Base-by-base conservation (phyloP, 2,888 invertebrate species). In the Trichopoda pennipes region DNA sequence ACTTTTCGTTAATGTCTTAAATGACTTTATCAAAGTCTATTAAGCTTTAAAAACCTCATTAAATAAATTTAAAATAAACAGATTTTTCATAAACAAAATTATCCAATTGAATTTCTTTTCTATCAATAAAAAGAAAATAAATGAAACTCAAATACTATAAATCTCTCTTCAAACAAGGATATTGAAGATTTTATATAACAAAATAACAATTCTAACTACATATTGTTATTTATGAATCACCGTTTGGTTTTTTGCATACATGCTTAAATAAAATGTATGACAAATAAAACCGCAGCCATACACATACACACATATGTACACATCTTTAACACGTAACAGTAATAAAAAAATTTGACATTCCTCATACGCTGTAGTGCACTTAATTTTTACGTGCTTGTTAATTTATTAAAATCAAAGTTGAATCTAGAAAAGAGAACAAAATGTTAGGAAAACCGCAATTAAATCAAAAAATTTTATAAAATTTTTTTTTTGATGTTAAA, bases 301-400 rank as follows among this genome's bases (percentile, higher is more conserved):
- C 2, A 28, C 3, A 28, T 6, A 28, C 28, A 28, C n/a, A n/a
- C n/a, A n/a, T n/a, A n/a, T n/a, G n/a, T n/a, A 35, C n/a, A 21
- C 55, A 32, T 2, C 12, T 35, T 23, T 10, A 1, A 35, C 55
- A 28, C 61, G 44, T 42, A 73, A 44, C 19, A 53, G 53, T 63
- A 63, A 69, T 76, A 69, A 53, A 47, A 47, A 55, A 69, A 55
- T 61, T 44, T 53, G 44, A 38, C 47, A 63, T 56, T 28, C 1
- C 61, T 63, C 63, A 69, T 77, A 69, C 63, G 63, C 49, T 42
- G 38, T 23, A 9, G 53, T 21, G 51, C 32, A 55, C 53, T 44
- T 55, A 76, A 53, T 35, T 8, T 55, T 28, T 53, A 76, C 58
- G 51, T 68, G 49, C n/a, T 69, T 32, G 44, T 14, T 47, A 23